Evolutionary conservation across 2,888 invertebrate genomes (phyloP).

Genomic region (Aphodius sticticus): DNA sequence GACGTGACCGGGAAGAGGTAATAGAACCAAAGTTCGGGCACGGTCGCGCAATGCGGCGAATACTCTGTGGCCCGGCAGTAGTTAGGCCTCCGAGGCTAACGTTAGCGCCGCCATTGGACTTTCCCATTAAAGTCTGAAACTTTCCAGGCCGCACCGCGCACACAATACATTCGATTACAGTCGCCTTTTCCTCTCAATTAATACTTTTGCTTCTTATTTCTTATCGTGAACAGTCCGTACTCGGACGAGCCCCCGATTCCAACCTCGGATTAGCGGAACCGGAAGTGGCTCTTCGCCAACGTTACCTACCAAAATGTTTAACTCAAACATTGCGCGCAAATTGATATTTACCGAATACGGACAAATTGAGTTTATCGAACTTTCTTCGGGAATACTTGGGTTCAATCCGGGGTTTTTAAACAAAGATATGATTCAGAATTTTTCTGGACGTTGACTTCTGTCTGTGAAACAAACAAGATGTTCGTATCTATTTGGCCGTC

Average conservation of each 20-base stretch:
- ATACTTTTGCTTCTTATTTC: slow-evolving; percentile 20
- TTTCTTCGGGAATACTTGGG: not conserved
- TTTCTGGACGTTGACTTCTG: too few species aligned
- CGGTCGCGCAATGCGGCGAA: not conserved
- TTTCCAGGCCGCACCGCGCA: slow-evolving; percentile 12
- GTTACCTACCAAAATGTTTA: not conserved
- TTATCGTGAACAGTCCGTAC: not conserved
- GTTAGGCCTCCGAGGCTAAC: not conserved
- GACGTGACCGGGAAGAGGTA: slow-evolving; percentile 6
- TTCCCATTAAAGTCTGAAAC: slow-evolving; percentile 13
- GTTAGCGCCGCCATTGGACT: not conserved
- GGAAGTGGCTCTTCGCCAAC: not conserved
- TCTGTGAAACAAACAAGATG: too few species aligned
- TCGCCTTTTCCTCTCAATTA: slow-evolving; percentile 18
- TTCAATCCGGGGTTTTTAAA: too few species aligned
- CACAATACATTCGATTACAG: slow-evolving; percentile 24
- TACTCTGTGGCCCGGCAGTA: not conserved
- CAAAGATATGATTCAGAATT: too few species aligned
- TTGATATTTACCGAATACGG: not conserved
- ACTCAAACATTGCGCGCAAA: not conserved
- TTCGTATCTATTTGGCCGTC: too few species aligned
- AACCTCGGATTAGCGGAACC: not conserved
- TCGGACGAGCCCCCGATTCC: not conserved
- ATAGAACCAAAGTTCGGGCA: not conserved
- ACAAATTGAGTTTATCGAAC: not conserved